Base-by-base conservation (phyloP, 2,888 invertebrate genomes). In the Agrotis puta region DNA sequence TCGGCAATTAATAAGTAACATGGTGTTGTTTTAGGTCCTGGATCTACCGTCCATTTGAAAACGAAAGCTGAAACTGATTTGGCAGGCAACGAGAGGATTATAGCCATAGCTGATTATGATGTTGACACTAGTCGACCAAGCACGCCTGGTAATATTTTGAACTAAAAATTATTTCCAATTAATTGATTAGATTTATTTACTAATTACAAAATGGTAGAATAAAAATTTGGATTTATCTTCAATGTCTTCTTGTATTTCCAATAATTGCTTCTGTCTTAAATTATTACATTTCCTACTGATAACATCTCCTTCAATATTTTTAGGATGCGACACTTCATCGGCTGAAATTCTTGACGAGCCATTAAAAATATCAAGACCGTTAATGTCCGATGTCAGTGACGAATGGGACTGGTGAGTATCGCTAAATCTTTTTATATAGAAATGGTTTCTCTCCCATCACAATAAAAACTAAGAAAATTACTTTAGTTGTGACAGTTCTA, bases 91-190 rank as follows among this genome's bases (percentile, higher is more conserved):
- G 96, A 97, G 81, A 90, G 97, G 45, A 92, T 97, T 2, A 91
- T 97, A 70, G 95, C 96, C 0, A 96, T 97, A 51, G 97, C 97
- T 0, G 95, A 96, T 79, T 97, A 97, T 80, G 97, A 97, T 75
- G 96, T 96, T 39, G 96, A 97, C 74, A 97, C 97, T 67, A 97
- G 97, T 51, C 92, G 96, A 18, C 97, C 97, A 0, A 97, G 97
- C 75, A 97, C 97, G 51, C 97, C 97, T 48, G 95, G 95, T 95
- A n/a, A n/a, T n/a, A n/a, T n/a, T n/a, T n/a, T n/a, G n/a, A n/a
- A n/a, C n/a, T n/a, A n/a, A n/a, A n/a, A n/a, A n/a, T n/a, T n/a
- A n/a, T n/a, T n/a, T n/a, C n/a, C n/a, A n/a, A n/a, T n/a, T n/a
- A n/a, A n/a, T n/a, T n/a, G n/a, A n/a, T n/a, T n/a, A n/a, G n/a